These are phyloP conservation scores for Channa maculata DNA, from an alignment of 2,113 vertebrate species.

Conservation along the genomic window DNA sequence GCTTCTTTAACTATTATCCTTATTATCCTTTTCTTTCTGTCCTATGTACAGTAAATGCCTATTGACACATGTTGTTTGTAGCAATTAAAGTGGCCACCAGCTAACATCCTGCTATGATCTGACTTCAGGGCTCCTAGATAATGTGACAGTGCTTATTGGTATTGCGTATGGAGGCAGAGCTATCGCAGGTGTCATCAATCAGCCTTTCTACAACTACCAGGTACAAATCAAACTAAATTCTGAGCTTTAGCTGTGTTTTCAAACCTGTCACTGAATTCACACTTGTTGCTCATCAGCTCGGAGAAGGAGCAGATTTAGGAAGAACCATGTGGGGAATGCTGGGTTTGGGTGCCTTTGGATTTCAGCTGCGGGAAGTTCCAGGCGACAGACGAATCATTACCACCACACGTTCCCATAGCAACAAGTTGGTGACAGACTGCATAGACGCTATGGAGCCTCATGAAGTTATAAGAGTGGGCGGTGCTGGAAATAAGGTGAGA, in stretches of 20 bases:
- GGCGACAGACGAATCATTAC: slow-evolving; percentile 89
- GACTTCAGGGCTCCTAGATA: slow-evolving; percentile 92
- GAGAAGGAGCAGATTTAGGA: slow-evolving; percentile 85
- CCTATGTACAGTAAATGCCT: no score
- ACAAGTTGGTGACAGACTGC: slow-evolving; percentile 90
- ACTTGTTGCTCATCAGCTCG: slow-evolving; percentile 80
- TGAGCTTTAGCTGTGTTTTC: background rate
- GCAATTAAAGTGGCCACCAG: background rate
- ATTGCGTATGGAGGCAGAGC: slow-evolving; percentile 94
- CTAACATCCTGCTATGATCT: slow-evolving; percentile 30
- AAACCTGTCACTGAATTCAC: background rate
- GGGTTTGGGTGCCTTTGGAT: slow-evolving; percentile 93
- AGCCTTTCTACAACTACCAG: slow-evolving; percentile 98
- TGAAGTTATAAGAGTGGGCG: slow-evolving; percentile 90
- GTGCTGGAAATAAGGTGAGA: slow-evolving; percentile 96
- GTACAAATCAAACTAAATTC: slow-evolving; percentile 75
- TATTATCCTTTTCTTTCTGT: no score
- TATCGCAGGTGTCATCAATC: slow-evolving; percentile 97
- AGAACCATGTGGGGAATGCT: slow-evolving; percentile 95
- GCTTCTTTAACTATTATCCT: no score
- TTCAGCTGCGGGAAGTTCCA: slow-evolving; percentile 90
- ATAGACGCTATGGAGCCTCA: slow-evolving; percentile 92
- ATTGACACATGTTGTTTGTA: no score
- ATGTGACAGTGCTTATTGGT: slow-evolving; percentile 96
- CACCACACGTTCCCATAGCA: slow-evolving; percentile 96